A percentile compares a stretch with the other conserved stretches of the same genome.
These are phyloP conservation scores for Otus sunia DNA, from an alignment of 2,113 vertebrate species.

Conservation along the genomic window DNA sequence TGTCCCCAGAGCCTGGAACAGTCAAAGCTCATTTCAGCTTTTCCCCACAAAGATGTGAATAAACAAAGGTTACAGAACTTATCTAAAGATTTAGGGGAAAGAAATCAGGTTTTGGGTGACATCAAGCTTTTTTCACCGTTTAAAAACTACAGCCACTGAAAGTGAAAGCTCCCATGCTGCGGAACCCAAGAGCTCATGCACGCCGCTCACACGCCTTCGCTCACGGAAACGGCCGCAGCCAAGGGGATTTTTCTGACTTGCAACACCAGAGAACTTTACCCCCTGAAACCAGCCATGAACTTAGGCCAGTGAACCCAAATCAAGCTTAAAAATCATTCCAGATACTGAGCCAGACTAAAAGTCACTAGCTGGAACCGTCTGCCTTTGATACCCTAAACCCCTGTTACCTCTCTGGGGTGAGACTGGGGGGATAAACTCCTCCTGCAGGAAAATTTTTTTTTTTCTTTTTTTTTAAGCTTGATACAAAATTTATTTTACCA, in stretches of 20 bases:
- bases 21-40: not conserved
- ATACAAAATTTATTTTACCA: constrained; percentile 37
- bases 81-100: not conserved
- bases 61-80: not conserved
- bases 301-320: not conserved
- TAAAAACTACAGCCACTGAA: not conserved
- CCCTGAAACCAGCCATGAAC: not conserved
- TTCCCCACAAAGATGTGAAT: not conserved
- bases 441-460: not conserved
- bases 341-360: not conserved
- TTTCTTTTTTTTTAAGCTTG: not conserved
- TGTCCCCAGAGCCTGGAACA: accelerated
- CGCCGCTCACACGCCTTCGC: not conserved
- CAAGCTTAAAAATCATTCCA: not conserved
- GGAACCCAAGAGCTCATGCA: not conserved
- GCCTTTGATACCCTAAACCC: not conserved
- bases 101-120: not conserved
- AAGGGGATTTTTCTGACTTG: not conserved
- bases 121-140: not conserved
- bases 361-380: not conserved
- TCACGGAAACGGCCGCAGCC: accelerated
- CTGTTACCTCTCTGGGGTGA: not conserved
- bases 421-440: not conserved
- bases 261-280: not conserved
- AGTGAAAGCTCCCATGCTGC: not conserved